These are phyloP conservation scores for Drosophila affinis DNA, from an alignment of 2,888 invertebrate genomes.

Conservation along the genomic window DNA sequence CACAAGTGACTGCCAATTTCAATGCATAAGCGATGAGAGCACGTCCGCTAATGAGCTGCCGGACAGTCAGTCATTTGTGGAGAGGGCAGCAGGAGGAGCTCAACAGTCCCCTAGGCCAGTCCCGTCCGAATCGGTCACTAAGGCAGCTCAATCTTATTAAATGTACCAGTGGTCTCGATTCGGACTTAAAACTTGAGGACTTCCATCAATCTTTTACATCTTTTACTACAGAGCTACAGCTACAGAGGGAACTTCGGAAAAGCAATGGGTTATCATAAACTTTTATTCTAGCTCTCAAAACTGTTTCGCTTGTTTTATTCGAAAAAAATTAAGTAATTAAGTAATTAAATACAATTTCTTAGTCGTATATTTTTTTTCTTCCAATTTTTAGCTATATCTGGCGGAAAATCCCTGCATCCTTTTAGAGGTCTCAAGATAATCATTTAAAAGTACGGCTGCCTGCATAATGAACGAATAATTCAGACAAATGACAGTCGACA, in stretches of 20 bases:
- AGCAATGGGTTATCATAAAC: no score
- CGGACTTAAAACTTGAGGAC: no score
- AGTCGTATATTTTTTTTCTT: no score
- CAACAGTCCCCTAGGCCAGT: not conserved
- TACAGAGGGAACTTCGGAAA: not conserved
- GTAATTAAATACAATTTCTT: no score
- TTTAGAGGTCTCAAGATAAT: constrained; percentile 15
- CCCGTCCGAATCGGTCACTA: not conserved
- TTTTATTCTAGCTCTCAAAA: not conserved
- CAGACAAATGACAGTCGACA: constrained; percentile 32
- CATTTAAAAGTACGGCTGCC: constrained; percentile 46
- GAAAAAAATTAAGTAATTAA: no score
- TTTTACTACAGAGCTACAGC: no score
- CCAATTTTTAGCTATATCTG: not conserved
- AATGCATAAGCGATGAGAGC: constrained; percentile 74
- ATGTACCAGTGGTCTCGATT: not conserved
- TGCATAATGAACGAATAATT: constrained; percentile 11
- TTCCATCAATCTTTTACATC: no score
- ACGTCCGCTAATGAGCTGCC: constrained; percentile 63
- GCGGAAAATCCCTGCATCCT: no score
- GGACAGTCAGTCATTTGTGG: not conserved
- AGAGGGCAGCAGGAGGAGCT: constrained; percentile 6
- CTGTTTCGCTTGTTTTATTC: no score
- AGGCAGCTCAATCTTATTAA: not conserved
- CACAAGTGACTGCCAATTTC: constrained; percentile 76